Conservation (phyloP, 53 echinoderm and acorn worm species). For the Apostichopus leukothele region DNA sequence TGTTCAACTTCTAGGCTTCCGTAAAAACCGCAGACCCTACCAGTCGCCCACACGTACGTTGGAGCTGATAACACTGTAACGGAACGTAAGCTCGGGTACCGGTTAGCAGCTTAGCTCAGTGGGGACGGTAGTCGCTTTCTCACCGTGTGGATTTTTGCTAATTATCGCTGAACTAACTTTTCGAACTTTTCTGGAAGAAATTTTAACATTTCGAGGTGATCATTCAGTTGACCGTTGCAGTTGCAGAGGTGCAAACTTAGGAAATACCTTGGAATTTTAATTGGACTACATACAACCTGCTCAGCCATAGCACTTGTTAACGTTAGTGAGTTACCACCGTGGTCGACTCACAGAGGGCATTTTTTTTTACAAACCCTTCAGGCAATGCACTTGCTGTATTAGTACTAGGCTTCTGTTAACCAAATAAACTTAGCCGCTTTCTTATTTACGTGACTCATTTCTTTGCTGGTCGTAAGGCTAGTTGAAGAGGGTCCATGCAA, state of each 20-base stretch:
- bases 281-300: not conserved
- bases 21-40: no score
- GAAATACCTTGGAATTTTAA: slow-evolving; percentile 3
- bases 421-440: not conserved
- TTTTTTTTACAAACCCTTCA: not conserved
- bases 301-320: not conserved
- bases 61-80: no score
- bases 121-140: no score
- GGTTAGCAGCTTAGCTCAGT: no score
- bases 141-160: no score
- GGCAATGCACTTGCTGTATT: not conserved
- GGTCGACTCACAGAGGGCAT: not conserved
- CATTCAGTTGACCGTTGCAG: no score
- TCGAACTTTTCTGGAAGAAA: no score
- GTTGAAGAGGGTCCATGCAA: not conserved
- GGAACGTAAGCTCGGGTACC: no score
- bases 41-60: no score
- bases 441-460: not conserved
- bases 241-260: not conserved
- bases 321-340: not conserved
- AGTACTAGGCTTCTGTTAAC: not conserved
- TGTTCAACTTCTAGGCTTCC: no score
- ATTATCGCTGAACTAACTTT: no score
- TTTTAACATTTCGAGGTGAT: no score
- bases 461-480: not conserved